A percentile compares a stretch with the other conserved stretches of the same genome.
phyloP scores from a whole-genome alignment of 1,140 invertebrate genomes.

The Drosophila kanapiae region DNA sequence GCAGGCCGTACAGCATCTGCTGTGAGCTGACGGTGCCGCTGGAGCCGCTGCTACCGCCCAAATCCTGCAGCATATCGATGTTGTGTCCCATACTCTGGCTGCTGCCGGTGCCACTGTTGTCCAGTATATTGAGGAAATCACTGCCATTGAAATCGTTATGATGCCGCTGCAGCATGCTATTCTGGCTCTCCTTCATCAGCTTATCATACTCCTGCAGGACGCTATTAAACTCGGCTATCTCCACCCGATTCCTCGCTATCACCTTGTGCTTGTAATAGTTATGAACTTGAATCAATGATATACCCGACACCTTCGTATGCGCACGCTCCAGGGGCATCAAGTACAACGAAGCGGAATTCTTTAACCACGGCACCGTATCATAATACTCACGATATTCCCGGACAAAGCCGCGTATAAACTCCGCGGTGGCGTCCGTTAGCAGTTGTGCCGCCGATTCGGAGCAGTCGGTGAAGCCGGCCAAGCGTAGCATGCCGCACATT shows the following conservation, averaged over 20 bases:
- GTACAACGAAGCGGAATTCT: constrained; percentile 44
- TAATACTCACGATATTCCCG: constrained; percentile 58
- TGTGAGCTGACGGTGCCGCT: constrained; percentile 55
- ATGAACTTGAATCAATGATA: constrained; percentile 76
- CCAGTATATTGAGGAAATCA: constrained; percentile 78
- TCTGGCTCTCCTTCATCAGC: constrained; percentile 83
- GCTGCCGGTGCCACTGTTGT: constrained; percentile 66
- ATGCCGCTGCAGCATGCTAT: constrained; percentile 70
- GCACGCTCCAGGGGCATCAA: constrained; percentile 73
- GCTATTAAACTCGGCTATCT: constrained; percentile 78
- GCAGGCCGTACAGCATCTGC: constrained; percentile 60
- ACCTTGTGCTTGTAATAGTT: constrained; percentile 84
- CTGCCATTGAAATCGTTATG: constrained; percentile 70
- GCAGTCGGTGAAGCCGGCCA: constrained; percentile 80
- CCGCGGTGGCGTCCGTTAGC: constrained; percentile 74
- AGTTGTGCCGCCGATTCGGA: constrained; percentile 75
- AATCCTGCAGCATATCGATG: constrained; percentile 67
- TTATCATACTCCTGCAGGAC: constrained; percentile 81
- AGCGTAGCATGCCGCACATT: constrained; percentile 75
- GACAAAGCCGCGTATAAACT: constrained; percentile 74
- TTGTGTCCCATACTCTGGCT: constrained; percentile 58
- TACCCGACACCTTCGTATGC: constrained; percentile 66
- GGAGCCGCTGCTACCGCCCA: constrained; percentile 62
- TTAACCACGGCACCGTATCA: constrained; percentile 31
- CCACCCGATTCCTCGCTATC: constrained; percentile 70